Conservation (phyloP, 2,797 vertebrate species). For the Enteromius trimaculatus region DNA sequence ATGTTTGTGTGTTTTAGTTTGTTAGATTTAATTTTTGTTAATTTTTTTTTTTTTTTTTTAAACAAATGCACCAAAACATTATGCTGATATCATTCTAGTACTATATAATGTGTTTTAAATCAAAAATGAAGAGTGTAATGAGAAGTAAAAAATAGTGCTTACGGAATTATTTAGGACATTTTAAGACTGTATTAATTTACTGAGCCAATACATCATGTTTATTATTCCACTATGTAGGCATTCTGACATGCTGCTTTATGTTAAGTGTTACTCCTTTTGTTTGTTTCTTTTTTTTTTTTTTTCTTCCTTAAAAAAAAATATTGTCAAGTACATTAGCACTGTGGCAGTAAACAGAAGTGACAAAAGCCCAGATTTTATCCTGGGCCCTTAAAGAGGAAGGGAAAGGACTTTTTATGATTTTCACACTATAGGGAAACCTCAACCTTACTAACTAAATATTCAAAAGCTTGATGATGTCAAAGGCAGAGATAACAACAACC, state of each 20-base stretch:
- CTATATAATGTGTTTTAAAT: not conserved
- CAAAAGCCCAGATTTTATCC: conserved; percentile 55
- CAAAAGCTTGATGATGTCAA: not conserved
- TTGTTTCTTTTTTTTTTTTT: conserved; percentile 66
- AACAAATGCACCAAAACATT: not conserved
- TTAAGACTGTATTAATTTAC: not conserved
- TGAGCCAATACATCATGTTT: not conserved
- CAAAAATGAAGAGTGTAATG: not conserved
- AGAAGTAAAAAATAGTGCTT: not conserved
- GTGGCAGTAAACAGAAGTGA: conserved; percentile 83
- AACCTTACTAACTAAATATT: conserved; percentile 23
- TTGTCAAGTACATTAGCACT: conserved; percentile 81
- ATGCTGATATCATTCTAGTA: conserved; percentile 3
- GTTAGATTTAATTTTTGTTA: not conserved
- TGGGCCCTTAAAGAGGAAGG: conserved; percentile 62
- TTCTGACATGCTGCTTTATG: conserved; percentile 44
- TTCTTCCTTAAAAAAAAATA: conserved; percentile 73
- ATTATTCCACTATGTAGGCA: conserved; percentile 34
- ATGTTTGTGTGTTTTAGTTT: not conserved
- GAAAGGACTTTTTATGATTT: conserved; percentile 63
- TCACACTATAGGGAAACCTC: conserved; percentile 34
- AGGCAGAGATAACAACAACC: conserved; percentile 15
- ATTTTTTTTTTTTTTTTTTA: not conserved
- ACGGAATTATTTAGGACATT: conserved; percentile 2
- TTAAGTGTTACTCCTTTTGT: conserved; percentile 45